Evolutionary conservation across 1,140 invertebrate species (phyloP).

Genomic region (Dolichoris vasculosae): DNA sequence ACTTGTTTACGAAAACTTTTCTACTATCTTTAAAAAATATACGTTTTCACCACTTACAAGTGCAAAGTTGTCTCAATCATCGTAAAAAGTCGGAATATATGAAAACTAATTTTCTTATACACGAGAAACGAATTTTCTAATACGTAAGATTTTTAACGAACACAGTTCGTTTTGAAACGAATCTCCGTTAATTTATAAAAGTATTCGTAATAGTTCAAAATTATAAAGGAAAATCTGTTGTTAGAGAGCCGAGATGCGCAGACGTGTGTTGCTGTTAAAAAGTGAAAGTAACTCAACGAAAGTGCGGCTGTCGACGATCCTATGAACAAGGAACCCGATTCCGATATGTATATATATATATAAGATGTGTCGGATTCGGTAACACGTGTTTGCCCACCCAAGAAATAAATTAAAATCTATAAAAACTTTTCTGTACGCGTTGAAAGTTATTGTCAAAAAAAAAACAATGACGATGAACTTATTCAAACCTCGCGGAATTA

Average conservation of each 20-base stretch:
- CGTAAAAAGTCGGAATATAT: neutral
- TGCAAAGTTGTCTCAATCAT: no score
- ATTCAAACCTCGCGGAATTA: neutral
- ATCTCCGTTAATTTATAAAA: neutral
- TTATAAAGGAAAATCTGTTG: neutral
- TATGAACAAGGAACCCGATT: neutral
- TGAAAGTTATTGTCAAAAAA: neutral
- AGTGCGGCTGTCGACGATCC: conserved; percentile 5
- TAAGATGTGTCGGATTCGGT: neutral
- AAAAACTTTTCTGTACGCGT: neutral
- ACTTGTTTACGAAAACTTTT: neutral
- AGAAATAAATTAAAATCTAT: conserved; percentile 1
- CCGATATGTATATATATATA: neutral
- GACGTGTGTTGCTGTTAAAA: conserved; percentile 16
- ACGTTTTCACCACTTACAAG: neutral
- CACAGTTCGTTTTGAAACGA: neutral
- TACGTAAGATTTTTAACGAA: neutral
- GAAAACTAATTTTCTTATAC: neutral
- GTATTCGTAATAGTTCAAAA: neutral
- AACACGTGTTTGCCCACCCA: neutral
- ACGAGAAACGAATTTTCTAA: neutral
- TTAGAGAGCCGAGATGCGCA: neutral
- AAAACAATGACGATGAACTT: neutral
- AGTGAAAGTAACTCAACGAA: conserved; percentile 46
- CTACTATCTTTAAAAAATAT: neutral